These are phyloP conservation scores for Gambelia wislizenii DNA, from an alignment of 2,797 vertebrate genomes.

Conservation along the genomic window DNA sequence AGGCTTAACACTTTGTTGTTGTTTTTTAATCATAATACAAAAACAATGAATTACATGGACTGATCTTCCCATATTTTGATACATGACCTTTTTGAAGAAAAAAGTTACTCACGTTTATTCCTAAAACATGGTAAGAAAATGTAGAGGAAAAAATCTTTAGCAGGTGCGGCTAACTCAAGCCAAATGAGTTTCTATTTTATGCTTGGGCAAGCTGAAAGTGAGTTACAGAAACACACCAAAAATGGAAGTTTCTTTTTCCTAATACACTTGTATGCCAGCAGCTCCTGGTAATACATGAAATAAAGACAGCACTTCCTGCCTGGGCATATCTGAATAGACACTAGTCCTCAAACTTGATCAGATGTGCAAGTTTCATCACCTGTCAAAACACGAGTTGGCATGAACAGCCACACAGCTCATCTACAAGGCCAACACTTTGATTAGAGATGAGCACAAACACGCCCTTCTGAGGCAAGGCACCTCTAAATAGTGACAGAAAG, in stretches of 20 bases:
- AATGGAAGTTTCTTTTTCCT: constrained; percentile 24
- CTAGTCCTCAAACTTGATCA: constrained; percentile 58
- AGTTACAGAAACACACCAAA: not conserved
- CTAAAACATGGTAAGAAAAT: not conserved
- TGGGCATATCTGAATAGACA: constrained; percentile 14
- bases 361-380: constrained; percentile 40
- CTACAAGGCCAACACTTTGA: constrained; percentile 46
- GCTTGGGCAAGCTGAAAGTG: constrained; percentile 29
- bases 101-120: not conserved
- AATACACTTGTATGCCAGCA: constrained; percentile 14
- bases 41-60: not conserved
- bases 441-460: constrained; percentile 46
- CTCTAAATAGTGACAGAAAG: not conserved
- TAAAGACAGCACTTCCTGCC: constrained; percentile 54
- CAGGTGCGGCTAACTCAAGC: not conserved
- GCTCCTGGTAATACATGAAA: constrained; percentile 27
- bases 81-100: not conserved
- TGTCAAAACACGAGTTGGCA: constrained; percentile 24
- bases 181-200: constrained; percentile 11
- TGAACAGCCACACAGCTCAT: constrained; percentile 45
- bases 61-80: not conserved
- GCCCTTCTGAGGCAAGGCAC: constrained; percentile 36
- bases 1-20: no score
- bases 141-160: not conserved
- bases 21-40: not conserved